These are phyloP conservation scores for Bradypus variegatus DNA, from an alignment of 2,797 vertebrate genomes.

Conservation along the genomic window DNA sequence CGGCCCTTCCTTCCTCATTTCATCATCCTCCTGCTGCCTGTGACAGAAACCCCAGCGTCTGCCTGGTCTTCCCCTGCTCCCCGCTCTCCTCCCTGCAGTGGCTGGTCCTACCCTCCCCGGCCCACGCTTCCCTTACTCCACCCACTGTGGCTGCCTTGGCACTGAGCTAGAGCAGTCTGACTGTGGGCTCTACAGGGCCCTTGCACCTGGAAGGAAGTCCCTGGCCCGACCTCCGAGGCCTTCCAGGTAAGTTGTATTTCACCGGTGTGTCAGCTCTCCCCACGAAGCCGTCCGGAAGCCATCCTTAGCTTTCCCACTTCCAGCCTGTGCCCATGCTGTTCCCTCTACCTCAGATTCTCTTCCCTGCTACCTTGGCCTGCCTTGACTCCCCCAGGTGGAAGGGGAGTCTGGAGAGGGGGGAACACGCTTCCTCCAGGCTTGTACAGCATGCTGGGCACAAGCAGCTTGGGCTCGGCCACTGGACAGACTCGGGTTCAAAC, in stretches of 20 bases:
- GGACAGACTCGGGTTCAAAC: neutral
- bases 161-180: neutral
- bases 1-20: constrained; percentile 41
- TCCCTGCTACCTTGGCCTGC: neutral
- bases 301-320: neutral
- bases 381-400: rapidly evolving
- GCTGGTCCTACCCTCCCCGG: neutral
- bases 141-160: neutral
- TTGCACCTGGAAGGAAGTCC: neutral
- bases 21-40: neutral
- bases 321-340: neutral
- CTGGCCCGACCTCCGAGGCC: neutral
- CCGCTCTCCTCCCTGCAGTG: neutral
- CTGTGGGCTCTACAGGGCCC: neutral
- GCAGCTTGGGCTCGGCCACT: neutral
- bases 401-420: neutral
- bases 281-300: rapidly evolving
- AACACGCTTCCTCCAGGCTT: rapidly evolving
- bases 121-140: neutral
- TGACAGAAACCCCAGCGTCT: rapidly evolving
- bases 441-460: neutral
- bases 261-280: neutral
- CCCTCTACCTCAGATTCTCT: neutral
- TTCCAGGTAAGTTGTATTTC: neutral
- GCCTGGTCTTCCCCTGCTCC: neutral